Conservation (phyloP, 2,888 invertebrate species). For the Lepidocyrtinus sp. region DNA sequence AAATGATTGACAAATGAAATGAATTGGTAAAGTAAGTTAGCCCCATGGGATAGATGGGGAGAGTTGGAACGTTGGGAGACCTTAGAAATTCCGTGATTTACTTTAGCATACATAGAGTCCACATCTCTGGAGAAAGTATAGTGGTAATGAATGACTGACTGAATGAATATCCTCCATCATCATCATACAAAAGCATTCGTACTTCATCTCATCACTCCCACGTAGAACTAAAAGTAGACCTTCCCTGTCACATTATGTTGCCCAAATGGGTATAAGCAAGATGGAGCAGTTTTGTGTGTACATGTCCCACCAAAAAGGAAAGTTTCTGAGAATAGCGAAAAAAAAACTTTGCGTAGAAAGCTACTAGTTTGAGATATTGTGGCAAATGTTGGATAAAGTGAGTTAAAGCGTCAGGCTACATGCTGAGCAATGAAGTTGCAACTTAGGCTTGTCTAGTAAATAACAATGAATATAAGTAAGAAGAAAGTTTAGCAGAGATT, state of each 20-base stretch:
- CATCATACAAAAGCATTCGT: constrained; percentile 8
- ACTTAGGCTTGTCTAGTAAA: not conserved
- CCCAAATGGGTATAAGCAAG: not conserved
- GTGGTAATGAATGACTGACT: not conserved
- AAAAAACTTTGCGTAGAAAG: not conserved
- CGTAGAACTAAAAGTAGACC: not conserved
- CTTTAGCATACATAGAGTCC: too few relatives aligned
- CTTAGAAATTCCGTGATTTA: too few relatives aligned
- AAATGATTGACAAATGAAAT: constrained; percentile 43
- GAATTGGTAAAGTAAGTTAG: too few relatives aligned
- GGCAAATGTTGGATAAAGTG: not conserved
- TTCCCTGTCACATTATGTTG: not conserved
- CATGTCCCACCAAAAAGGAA: not conserved
- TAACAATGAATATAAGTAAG: not conserved
- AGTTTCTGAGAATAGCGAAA: not conserved
- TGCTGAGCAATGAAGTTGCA: constrained; percentile 16
- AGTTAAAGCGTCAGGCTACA: not conserved
- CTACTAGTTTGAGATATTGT: too few relatives aligned
- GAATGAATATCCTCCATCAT: too few relatives aligned
- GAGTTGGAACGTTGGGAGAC: too few relatives aligned
- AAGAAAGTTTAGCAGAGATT: not conserved
- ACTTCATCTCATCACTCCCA: not conserved
- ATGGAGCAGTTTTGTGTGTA: not conserved
- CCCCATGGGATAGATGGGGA: too few relatives aligned
- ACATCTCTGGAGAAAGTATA: not conserved